A percentile compares a stretch with the other conserved stretches of the same genome.
phyloP scores from a whole-genome alignment of 2,888 invertebrate species.

The Synergus japonicus region DNA sequence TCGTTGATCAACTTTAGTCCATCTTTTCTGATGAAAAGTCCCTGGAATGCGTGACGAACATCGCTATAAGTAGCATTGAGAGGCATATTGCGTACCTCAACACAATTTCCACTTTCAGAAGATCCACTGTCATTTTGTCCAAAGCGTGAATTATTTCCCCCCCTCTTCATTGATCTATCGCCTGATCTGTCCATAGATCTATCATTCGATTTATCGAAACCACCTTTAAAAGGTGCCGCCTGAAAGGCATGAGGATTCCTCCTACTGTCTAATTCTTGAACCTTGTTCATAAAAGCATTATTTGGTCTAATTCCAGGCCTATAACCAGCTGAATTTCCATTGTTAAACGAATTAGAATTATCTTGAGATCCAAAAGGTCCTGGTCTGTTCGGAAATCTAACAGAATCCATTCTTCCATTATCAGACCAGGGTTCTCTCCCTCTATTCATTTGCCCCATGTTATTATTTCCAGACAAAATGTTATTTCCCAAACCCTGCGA shows the following conservation, averaged over 20 bases:
- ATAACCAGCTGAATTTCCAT: constrained; percentile 45
- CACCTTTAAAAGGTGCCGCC: constrained; percentile 48
- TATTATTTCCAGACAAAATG: constrained; percentile 44
- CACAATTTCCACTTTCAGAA: constrained; percentile 78
- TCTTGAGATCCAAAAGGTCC: constrained; percentile 63
- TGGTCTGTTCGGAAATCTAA: constrained; percentile 63
- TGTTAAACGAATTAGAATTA: constrained; percentile 41
- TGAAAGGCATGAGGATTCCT: constrained; percentile 81
- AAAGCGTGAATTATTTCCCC: constrained; percentile 47
- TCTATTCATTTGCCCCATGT: constrained; percentile 60
- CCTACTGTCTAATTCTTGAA: constrained; percentile 79
- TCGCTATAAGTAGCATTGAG: constrained; percentile 88
- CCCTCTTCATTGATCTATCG: constrained; percentile 7
- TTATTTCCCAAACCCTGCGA: constrained; percentile 48
- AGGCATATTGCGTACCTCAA: constrained; percentile 87
- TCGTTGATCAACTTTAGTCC: constrained; percentile 93
- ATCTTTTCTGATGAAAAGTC: constrained; percentile 86
- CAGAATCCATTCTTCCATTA: constrained; percentile 58
- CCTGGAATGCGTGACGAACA: constrained; percentile 89
- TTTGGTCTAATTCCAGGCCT: constrained; percentile 56
- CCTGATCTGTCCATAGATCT: constrained; percentile 46
- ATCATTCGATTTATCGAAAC: constrained; percentile 60
- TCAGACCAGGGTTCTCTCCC: constrained; percentile 70
- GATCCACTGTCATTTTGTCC: constrained; percentile 14
- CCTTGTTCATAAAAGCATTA: constrained; percentile 65